Base-by-base conservation (phyloP, 2,113 vertebrate species). In the Catagonus wagneri region DNA sequence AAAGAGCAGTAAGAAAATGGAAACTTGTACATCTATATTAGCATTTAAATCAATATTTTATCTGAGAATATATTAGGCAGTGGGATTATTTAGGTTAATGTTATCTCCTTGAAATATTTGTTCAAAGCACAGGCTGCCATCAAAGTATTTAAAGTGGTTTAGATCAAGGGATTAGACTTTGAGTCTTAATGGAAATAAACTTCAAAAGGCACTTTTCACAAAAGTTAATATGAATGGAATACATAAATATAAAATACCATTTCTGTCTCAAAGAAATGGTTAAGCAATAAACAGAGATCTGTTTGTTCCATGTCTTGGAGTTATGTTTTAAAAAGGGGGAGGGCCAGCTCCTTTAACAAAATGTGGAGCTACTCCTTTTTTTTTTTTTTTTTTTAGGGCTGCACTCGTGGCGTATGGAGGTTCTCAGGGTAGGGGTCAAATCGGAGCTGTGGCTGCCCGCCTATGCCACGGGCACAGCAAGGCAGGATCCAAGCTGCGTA, bases 11-110 rank as follows among this genome's bases (percentile, higher is more conserved):
- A 80, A 89, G 92, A 95, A 83, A 85, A 69, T 32, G 25, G 10
- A 74, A 69, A 4, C 6, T 34, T 76, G 15, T 10, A 87, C 32
- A 0, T 36, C 0, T 89, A 36, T 95, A 1, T 3, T 58, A 25
- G 71, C 72, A 29, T 17, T 95, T 50, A 56, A 96, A 44, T 6
- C 32, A 3, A 52, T 23, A 11, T 68, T 94, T 89, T 29, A 65
- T 83, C 83, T 89, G 81, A 96, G 14, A 50, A 7, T 54, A 83
- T 93, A 88, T 94, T 89, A 95, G 39, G 78, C 80, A 66, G 80
- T 7, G 90, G 96, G 96, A 96, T 97, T 98, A 98, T 95, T 97
- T 92, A 22, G 96, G 93, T 89, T 58, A 94, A 4, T 44, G 66
- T 54, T 95, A 65, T 88, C 75, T 85, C 94, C 58, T 95, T 81